A percentile compares a stretch with the other conserved stretches of the same genome.
phyloP scores from a whole-genome alignment of 2,797 vertebrate genomes.

The Tapera naevia region DNA sequence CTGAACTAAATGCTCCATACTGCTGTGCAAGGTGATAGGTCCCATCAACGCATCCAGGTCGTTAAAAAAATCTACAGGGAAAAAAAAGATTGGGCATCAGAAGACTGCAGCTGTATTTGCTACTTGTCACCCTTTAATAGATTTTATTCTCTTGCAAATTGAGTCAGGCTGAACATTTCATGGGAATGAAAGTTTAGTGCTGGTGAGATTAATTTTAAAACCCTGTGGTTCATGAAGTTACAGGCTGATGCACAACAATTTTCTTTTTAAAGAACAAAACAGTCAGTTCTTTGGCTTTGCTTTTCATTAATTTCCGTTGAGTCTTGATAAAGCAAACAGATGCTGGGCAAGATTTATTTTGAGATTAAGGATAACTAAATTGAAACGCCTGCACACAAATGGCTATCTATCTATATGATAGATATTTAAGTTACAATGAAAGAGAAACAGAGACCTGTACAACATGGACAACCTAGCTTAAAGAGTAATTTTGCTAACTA shows the following conservation, averaged over 20 bases:
- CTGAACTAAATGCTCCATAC: constrained; percentile 93
- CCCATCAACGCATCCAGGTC: constrained; percentile 96
- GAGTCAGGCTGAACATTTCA: constrained; percentile 34
- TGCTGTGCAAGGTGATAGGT: constrained; percentile 95
- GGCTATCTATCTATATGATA: neutral
- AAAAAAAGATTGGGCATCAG: constrained; percentile 5
- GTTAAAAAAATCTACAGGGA: constrained; percentile 91
- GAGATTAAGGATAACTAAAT: constrained; percentile 6
- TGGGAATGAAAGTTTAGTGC: constrained; percentile 36
- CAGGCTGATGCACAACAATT: constrained; percentile 50
- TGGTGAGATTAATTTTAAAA: constrained; percentile 55
- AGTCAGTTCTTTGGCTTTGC: neutral
- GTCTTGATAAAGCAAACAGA: constrained; percentile 28
- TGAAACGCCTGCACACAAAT: neutral
- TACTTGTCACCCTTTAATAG: constrained; percentile 36
- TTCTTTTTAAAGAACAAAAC: constrained; percentile 39
- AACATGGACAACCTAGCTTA: neutral
- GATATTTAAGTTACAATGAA: neutral
- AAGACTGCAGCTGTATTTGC: constrained; percentile 30
- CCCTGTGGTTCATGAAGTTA: neutral
- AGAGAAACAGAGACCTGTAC: neutral
- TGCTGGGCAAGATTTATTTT: constrained; percentile 14
- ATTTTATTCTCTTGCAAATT: constrained; percentile 53
- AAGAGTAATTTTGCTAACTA: neutral
- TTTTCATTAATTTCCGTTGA: constrained; percentile 46